These are phyloP conservation scores for Pocillopora grandis DNA, from an alignment of 92 coral and sea anemone species.

Conservation along the genomic window DNA sequence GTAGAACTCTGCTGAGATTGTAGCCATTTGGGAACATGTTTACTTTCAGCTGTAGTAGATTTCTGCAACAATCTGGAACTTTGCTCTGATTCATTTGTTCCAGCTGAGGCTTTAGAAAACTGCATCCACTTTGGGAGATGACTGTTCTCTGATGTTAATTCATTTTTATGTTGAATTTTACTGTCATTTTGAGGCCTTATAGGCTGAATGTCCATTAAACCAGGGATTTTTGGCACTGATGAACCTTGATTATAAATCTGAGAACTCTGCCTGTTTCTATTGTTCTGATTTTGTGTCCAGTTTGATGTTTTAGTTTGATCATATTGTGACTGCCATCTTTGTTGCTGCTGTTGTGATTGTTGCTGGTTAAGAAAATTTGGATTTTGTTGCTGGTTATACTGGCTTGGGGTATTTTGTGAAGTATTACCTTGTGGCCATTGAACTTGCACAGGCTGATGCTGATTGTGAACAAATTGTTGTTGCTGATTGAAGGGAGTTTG, in stretches of 20 bases:
- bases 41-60: conserved; percentile 12
- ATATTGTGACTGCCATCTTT: conserved; percentile 33
- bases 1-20: conserved; percentile 29
- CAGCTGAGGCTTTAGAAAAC: conserved; percentile 2
- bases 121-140: conserved; percentile 31
- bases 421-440: conserved; percentile 25
- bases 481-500: conserved; percentile 21
- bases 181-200: not conserved
- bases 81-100: not conserved
- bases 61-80: not conserved
- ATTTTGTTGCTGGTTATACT: conserved; percentile 27
- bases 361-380: conserved; percentile 1
- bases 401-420: conserved; percentile 24
- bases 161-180: conserved; percentile 9
- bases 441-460: conserved; percentile 18
- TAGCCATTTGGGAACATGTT: conserved; percentile 51
- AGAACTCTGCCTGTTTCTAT: conserved; percentile 2
- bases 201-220: not conserved
- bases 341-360: conserved; percentile 32
- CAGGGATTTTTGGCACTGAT: conserved; percentile 6
- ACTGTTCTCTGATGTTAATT: not conserved
- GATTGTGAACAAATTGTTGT: conserved; percentile 7
- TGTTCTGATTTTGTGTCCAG: conserved; percentile 35
- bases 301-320: conserved; percentile 37
- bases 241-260: conserved; percentile 12